Conservation (phyloP, 2,113 vertebrate species). For the Trematocara macrostoma region DNA sequence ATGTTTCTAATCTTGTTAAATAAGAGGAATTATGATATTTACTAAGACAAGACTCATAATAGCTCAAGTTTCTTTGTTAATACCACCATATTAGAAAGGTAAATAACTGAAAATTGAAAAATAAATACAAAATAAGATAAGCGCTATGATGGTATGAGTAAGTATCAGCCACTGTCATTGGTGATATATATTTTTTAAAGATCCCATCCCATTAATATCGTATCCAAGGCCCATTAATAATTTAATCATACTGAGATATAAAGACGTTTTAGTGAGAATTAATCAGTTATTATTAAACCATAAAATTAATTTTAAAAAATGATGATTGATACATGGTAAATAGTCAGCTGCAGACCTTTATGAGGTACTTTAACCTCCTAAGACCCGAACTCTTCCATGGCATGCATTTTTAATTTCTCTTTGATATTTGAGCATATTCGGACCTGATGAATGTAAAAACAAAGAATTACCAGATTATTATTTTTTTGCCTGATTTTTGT, state of each 20-base stretch:
- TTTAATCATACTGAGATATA: background rate
- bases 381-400: too few relatives aligned
- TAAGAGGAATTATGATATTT: background rate
- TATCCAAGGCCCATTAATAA: background rate
- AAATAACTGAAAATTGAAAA: background rate
- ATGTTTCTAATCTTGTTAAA: background rate
- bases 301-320: background rate
- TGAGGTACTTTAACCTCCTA: background rate
- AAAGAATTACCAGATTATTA: too few relatives aligned
- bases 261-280: fast-evolving
- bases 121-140: background rate
- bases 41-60: too few relatives aligned
- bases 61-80: background rate
- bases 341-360: background rate
- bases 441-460: too few relatives aligned
- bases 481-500: too few relatives aligned
- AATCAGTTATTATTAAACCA: background rate
- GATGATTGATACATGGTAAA: background rate
- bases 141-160: background rate
- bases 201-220: background rate
- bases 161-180: background rate
- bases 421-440: too few relatives aligned
- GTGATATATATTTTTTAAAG: background rate
- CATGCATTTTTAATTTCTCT: too few relatives aligned
- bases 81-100: background rate